Percentiles rank a stretch among this genome's conserved stretches.
Conservation (phyloP, 2,113 vertebrate species). For the Hypocryptadius cinnamomeus region DNA sequence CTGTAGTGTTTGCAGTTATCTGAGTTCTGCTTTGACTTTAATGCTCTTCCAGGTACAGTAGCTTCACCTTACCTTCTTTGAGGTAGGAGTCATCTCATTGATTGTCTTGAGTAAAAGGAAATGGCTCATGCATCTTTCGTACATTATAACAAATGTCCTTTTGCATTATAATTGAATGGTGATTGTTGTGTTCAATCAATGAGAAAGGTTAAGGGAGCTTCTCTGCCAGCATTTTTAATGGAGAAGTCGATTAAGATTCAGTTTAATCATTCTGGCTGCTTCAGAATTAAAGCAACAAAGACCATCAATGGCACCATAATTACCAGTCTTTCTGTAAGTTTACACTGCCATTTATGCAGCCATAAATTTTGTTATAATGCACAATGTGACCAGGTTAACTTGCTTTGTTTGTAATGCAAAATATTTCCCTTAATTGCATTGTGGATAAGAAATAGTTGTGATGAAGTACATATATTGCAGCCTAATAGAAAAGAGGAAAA, state of each 20-base stretch:
- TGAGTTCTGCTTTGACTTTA: constrained; percentile 56
- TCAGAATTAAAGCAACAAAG: constrained; percentile 95
- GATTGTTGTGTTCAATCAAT: constrained; percentile 99
- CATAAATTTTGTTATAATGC: constrained; percentile 88
- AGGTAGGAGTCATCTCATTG: constrained; percentile 90
- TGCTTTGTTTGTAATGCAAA: constrained; percentile 77
- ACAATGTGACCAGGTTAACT: constrained; percentile 75
- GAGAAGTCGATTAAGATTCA: constrained; percentile 99
- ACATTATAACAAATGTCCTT: constrained; percentile 99
- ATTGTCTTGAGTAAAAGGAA: constrained; percentile 95
- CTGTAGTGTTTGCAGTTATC: constrained; percentile 4
- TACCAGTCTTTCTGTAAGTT: constrained; percentile 97
- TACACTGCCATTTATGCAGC: constrained; percentile 92
- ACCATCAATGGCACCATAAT: constrained; percentile 94
- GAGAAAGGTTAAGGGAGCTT: constrained; percentile 98
- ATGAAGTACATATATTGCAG: constrained; percentile 63
- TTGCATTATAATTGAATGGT: constrained; percentile 99
- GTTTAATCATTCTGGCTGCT: constrained; percentile 99
- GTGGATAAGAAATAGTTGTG: constrained; percentile 63
- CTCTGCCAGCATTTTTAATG: constrained; percentile 99
- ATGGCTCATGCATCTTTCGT: constrained; percentile 96
- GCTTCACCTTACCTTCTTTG: constrained; percentile 72
- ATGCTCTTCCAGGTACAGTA: constrained; percentile 60
- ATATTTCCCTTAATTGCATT: constrained; percentile 75
- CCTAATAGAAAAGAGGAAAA: constrained; percentile 15